phyloP scores from a whole-genome alignment of 2,797 vertebrate genomes.

The Macropus fuliginosus region DNA sequence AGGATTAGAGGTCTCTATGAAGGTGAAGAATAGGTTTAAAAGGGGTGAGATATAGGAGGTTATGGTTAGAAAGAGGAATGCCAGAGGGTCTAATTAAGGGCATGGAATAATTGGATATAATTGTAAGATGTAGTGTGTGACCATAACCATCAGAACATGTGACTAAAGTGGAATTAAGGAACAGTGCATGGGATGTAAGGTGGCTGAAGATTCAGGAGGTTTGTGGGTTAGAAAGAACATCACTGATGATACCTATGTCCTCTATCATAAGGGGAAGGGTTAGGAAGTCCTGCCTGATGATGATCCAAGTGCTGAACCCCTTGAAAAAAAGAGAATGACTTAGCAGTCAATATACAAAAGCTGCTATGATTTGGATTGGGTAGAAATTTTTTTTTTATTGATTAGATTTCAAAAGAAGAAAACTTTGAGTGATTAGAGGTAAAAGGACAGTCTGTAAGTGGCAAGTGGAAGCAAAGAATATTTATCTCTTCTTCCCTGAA shows the following conservation, averaged over 20 bases:
- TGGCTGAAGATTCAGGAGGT: neutral
- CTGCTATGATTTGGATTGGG: neutral
- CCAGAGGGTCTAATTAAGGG: neutral
- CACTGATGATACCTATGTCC: neutral
- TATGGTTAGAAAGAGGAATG: neutral
- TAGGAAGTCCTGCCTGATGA: neutral
- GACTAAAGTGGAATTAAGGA: neutral
- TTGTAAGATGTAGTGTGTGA: neutral
- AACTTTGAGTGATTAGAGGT: neutral
- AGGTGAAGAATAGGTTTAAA: neutral
- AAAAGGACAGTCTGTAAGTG: neutral
- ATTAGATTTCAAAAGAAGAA: neutral
- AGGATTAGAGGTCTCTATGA: neutral
- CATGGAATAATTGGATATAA: neutral
- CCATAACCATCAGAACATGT: neutral
- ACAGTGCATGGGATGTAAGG: neutral
- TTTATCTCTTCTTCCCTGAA: neutral
- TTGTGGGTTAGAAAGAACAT: neutral
- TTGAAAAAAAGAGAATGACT: neutral
- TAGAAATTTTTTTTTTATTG: neutral
- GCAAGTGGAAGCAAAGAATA: neutral
- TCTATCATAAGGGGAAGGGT: neutral
- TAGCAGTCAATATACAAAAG: neutral
- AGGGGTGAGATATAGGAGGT: neutral
- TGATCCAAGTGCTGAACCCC: neutral